Base-by-base conservation (phyloP, 2,113 vertebrate genomes). In the Engraulis encrasicolus region DNA sequence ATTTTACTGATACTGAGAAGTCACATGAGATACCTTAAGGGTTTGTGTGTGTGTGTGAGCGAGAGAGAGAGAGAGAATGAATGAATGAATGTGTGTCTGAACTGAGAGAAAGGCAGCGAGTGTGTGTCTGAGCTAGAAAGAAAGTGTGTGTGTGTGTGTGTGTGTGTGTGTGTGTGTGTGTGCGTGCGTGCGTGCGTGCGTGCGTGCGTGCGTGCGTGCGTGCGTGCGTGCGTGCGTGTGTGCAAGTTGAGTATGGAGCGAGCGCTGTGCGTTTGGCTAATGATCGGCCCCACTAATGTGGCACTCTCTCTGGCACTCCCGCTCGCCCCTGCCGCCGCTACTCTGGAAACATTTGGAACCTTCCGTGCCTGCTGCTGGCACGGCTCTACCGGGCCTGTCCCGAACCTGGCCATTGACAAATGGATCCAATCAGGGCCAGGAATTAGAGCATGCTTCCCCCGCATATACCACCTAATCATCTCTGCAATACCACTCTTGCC, bases 281-380 rank as follows among this genome's bases (percentile, higher is more conserved):
- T 74, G 66, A 74, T 74, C 17, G 66, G 66, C 66, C 66, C 31
- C 27, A 34, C 66, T 74, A 74, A 74, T 74, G 66, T 23, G n/a
- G n/a, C n/a, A n/a, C n/a, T n/a, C n/a, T n/a, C n/a, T n/a, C n/a
- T n/a, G n/a, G n/a, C n/a, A n/a, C n/a, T n/a, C n/a, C n/a, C n/a
- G n/a, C n/a, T n/a, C n/a, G 66, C 66, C 27, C 66, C 34, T 23
- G 23, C 66, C 34, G 66, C 11, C 12, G 15, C 27, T 17, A 31
- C 27, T 34, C 12, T 74, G 12, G 66, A 74, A 74, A 74, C 12
- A 74, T 74, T 74, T 74, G 66, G 66, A 34, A n/a, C 34, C 23
- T 66, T 27, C 27, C 11, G 34, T 74, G 66, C 15, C 11, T 31
- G 12, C 11, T 74, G 4, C 27, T 31, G 23, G 31, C 66, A 74